These are phyloP conservation scores for Volucella zonaria DNA, from an alignment of 2,888 invertebrate species.

Conservation along the genomic window DNA sequence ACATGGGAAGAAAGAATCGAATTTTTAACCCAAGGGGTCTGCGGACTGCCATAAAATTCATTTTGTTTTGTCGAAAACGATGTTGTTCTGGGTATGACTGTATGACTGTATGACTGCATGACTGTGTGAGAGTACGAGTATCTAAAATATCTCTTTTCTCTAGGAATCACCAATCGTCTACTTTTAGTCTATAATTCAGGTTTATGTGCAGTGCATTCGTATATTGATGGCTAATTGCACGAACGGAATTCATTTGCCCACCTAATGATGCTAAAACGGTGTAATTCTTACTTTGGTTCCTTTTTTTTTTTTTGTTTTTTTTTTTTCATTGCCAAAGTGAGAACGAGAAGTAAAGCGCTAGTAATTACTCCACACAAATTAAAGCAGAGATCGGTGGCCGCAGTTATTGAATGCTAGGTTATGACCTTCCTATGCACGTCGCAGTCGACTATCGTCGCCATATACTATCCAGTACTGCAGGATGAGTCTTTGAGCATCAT, in stretches of 20 bases:
- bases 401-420: slow-evolving; percentile 23
- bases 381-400: slow-evolving; percentile 41
- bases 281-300: slow-evolving; percentile 58
- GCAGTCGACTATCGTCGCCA: neutral
- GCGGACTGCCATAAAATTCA: slow-evolving; percentile 65
- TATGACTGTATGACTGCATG: neutral
- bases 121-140: too few relatives aligned
- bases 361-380: slow-evolving; percentile 1
- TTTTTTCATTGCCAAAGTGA: neutral
- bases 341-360: slow-evolving; percentile 22
- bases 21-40: slow-evolving; percentile 65
- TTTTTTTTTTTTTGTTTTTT: too few relatives aligned
- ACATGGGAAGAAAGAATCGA: slow-evolving; percentile 61
- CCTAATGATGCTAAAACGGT: slow-evolving; percentile 61
- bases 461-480: slow-evolving; percentile 16
- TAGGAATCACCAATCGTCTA: neutral
- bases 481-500: slow-evolving; percentile 36
- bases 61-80: slow-evolving; percentile 41
- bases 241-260: slow-evolving; percentile 67
- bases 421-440: slow-evolving; percentile 10
- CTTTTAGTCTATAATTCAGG: slow-evolving; percentile 67
- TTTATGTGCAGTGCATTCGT: slow-evolving; percentile 65
- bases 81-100: slow-evolving; percentile 10
- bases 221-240: slow-evolving; percentile 71
- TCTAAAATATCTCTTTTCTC: too few relatives aligned